Base-by-base conservation (phyloP, 2,797 vertebrate species). In the Argya squamiceps region DNA sequence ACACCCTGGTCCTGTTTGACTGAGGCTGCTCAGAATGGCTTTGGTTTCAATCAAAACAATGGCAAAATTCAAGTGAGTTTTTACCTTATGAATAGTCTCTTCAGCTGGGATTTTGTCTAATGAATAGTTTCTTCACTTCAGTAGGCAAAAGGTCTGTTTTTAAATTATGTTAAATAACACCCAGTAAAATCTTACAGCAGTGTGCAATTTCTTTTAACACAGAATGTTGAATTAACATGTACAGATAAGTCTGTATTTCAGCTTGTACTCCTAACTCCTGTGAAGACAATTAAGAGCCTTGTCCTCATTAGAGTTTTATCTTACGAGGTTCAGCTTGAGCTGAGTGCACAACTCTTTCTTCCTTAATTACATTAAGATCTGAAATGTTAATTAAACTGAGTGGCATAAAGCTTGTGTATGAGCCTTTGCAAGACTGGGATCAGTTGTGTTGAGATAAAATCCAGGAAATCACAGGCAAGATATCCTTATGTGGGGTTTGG, bases 141-240 rank as follows among this genome's bases (percentile, higher is more conserved):
- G 49, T 23, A 83, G 62, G 55, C 0, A 0, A 92, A 89, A 91
- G 21, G 50, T 78, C 69, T 89, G 46, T 2, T 86, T 93, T 86
- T 73, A 93, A 91, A 91, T 80, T 50, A 85, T 37, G 68, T 34
- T 89, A 92, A 89, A 50, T 69, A 95, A 81, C 32, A 87, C 12
- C 14, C 2, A 4, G 43, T 63, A 95, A 96, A 93, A 94, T 78
- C 68, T 91, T 73, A 68, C 0, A 41, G 84, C 62, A 88, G 44
- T 29, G 83, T 0, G 3, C 46, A 77, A 91, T 81, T 92, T 89
- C 65, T 88, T 73, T 80, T 68, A 92, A 85, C 29, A 75, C 5
- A 74, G 36, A 75, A 62, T 8, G 46, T 32, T 71, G 52, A 85
- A 79, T 85, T 94, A 89, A 84, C 43, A 59, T 1, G 10, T 60